Base-by-base conservation (phyloP, 2,888 invertebrate genomes). In the Nematopogon swammerdamellus region DNA sequence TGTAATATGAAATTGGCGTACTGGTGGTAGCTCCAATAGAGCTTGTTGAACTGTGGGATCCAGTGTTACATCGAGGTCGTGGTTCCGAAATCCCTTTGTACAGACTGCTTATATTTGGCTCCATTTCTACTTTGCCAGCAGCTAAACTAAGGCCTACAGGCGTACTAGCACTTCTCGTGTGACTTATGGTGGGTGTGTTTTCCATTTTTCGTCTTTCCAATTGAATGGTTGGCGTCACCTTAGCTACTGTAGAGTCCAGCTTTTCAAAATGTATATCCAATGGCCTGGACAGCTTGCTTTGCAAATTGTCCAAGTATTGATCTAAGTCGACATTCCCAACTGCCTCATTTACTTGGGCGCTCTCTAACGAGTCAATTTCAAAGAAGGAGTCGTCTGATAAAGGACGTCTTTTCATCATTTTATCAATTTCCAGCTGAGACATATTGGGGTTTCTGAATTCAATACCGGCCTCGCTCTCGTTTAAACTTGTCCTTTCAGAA, bases 361-460 rank as follows among this genome's bases (percentile, higher is more conserved):
- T 80, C 56, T 76, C 75, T 18, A 85, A 68, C 11, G 84, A 82
- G 51, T 85, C 85, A 44, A 88, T 72, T 62, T 89, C 87, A 61
- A 87, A 87, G 44, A 86, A 71, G 46, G 87, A 88, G 58, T 91
- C 88, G 61, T 89, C 88, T 18, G 90, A 89, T 3, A 91, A 80
- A 0, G 91, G 90, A 55, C 89, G 74, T 47, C 91, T 76, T 59
- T 88, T 91, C 44, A 87, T 65, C 57, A 85, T 82, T 19, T 82
- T 75, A 58, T 86, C 85, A 43, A 84, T 77, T 53, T 83, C 82
- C 55, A 75, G 77, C 55, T 72, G 73, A 18, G 58, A 45, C 6
- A 45, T 62, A 51, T 68, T 63, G 2, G 70, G 63, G 60, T 75
- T 67, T 51, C 85, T 71, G 5, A 85, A 69, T 56, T 87, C 86